Percentiles rank a stretch among this genome's conserved stretches.
These are phyloP conservation scores for Centrocercus urophasianus DNA, from an alignment of 2,113 vertebrate species.

Conservation along the genomic window DNA sequence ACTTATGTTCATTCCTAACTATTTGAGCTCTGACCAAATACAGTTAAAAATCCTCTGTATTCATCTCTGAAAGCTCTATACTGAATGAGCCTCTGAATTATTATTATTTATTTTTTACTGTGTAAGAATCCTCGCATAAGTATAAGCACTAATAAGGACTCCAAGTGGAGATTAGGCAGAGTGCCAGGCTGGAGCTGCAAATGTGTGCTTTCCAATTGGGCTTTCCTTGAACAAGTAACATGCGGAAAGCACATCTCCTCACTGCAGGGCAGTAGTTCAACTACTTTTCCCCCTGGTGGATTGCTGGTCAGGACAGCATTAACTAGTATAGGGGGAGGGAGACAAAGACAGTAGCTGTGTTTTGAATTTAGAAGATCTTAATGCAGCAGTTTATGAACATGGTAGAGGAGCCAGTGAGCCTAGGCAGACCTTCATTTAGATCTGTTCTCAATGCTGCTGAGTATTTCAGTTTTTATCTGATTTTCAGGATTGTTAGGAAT, in stretches of 20 bases:
- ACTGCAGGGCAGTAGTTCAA: background rate
- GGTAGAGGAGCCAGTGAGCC: background rate
- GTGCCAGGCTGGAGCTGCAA: background rate
- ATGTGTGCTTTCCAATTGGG: background rate
- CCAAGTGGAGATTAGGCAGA: background rate
- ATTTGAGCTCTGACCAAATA: background rate
- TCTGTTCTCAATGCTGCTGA: background rate
- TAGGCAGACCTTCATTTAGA: background rate
- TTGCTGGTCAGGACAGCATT: background rate
- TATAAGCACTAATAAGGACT: background rate
- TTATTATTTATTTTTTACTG: background rate
- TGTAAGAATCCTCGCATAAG: background rate
- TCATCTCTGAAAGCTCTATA: background rate
- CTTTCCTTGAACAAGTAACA: background rate
- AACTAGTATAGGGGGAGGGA: background rate
- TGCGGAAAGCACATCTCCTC: background rate
- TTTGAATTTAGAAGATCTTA: background rate
- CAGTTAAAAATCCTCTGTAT: background rate
- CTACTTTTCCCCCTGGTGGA: rapidly evolving
- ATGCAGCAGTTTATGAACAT: background rate
- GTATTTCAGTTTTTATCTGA: background rate
- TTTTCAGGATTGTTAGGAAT: background rate
- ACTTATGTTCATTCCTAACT: background rate
- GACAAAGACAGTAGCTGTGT: rapidly evolving
- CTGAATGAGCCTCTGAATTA: background rate